A percentile compares a stretch with the other conserved stretches of the same genome.
Conservation (phyloP, 2,888 invertebrate genomes). For the Dione vanillae region DNA sequence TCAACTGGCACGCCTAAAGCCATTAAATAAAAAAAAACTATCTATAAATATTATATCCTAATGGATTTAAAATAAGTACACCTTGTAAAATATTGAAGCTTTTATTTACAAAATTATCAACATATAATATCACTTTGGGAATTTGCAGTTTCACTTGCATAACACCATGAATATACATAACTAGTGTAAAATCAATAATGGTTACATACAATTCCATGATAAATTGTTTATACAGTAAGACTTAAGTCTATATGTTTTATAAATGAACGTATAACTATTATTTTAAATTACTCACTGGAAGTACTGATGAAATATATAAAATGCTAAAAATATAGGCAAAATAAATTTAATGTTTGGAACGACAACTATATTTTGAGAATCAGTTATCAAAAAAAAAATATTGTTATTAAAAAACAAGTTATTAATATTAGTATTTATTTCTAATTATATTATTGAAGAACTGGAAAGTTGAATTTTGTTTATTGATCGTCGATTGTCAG, state of each 20-base stretch:
- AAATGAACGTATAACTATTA: conserved; percentile 32
- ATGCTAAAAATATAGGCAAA: background rate
- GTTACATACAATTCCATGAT: conserved; percentile 79
- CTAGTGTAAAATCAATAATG: conserved; percentile 74
- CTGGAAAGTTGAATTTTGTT: background rate
- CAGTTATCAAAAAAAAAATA: too few relatives aligned
- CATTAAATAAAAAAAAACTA: too few relatives aligned
- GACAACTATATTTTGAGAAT: conserved; percentile 16
- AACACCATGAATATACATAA: conserved; percentile 78
- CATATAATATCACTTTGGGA: conserved; percentile 84
- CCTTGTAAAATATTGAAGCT: conserved; percentile 80
- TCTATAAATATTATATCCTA: too few relatives aligned
- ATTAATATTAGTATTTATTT: background rate
- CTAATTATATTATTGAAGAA: background rate
- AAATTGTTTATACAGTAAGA: conserved; percentile 48
- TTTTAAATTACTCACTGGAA: conserved; percentile 43
- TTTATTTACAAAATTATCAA: conserved; percentile 85
- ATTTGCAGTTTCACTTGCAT: conserved; percentile 82
- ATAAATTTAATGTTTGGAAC: background rate
- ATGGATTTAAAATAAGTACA: conserved; percentile 50
- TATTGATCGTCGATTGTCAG: background rate
- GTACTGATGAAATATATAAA: conserved; percentile 30
- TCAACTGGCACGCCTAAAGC: too few relatives aligned
- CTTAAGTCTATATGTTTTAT: conserved; percentile 44
- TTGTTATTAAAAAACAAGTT: too few relatives aligned